phyloP scores from a whole-genome alignment of 64 coral and sea anemone genomes.

The Orbicella faveolata region DNA sequence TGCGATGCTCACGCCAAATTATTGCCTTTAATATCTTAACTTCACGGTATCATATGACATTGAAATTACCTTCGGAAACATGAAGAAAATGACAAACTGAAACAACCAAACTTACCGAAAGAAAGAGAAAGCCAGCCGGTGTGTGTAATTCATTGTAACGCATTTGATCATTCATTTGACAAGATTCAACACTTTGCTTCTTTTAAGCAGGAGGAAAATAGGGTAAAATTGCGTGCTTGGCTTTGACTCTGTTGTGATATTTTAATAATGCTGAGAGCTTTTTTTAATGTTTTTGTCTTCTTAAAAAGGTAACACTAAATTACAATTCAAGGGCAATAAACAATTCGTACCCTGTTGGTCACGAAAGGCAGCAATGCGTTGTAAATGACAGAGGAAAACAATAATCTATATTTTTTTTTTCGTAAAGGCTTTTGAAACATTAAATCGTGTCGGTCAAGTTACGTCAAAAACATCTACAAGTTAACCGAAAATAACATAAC shows the following conservation, averaged over 20 bases:
- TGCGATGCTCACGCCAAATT: background rate
- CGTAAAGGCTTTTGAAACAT: background rate
- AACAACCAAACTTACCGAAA: background rate
- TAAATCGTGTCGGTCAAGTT: background rate
- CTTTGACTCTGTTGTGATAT: background rate
- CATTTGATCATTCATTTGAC: too few species aligned
- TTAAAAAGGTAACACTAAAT: background rate
- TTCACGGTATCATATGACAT: background rate
- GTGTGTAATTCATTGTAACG: too few species aligned
- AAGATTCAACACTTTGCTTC: too few species aligned
- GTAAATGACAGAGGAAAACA: background rate
- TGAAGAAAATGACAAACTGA: too few species aligned
- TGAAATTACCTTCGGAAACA: too few species aligned
- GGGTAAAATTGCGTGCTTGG: conserved; percentile 5
- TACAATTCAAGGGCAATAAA: background rate
- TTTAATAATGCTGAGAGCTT: background rate
- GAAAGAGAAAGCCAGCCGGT: background rate
- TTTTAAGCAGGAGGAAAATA: background rate
- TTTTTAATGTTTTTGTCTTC: background rate
- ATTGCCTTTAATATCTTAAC: background rate
- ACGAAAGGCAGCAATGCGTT: background rate
- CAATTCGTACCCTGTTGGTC: background rate
- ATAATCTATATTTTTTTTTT: background rate
- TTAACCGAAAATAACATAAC: background rate
- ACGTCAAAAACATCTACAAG: background rate